Evolutionary conservation across 2,113 vertebrate genomes (phyloP).

Genomic region (Onychostruthus taczanowskii): DNA sequence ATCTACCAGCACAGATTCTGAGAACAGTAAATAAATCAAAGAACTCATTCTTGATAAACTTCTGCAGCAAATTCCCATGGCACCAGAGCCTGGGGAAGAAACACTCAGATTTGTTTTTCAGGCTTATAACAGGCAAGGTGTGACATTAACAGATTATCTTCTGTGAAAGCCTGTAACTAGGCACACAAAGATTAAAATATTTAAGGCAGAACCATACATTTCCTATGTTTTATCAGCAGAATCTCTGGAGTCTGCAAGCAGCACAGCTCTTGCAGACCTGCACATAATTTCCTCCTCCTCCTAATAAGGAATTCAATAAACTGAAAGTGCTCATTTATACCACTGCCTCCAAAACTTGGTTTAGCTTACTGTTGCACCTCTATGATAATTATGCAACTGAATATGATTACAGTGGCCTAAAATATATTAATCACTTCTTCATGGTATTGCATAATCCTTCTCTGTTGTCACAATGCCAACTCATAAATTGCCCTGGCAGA

Average conservation of each 20-base stretch:
- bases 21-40: not conserved
- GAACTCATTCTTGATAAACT: not conserved
- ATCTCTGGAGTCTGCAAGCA: not conserved
- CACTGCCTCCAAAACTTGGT: not conserved
- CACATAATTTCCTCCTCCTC: not conserved
- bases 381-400: conserved; percentile 46
- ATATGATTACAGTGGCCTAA: conserved; percentile 38
- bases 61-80: not conserved
- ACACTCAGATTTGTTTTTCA: not conserved
- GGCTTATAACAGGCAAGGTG: not conserved
- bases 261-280: not conserved
- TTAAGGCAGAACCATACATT: not conserved
- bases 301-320: not conserved
- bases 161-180: not conserved
- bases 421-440: conserved; percentile 53
- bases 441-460: conserved; percentile 22
- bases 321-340: not conserved
- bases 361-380: conserved; percentile 2
- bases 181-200: not conserved
- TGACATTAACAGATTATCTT: not conserved
- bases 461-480: conserved; percentile 12
- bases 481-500: conserved; percentile 36
- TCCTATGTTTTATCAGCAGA: not conserved
- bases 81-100: not conserved
- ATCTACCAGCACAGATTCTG: not conserved